These are phyloP conservation scores for Conchocele bisecta DNA, from an alignment of 2,888 invertebrate genomes.

Conservation along the genomic window DNA sequence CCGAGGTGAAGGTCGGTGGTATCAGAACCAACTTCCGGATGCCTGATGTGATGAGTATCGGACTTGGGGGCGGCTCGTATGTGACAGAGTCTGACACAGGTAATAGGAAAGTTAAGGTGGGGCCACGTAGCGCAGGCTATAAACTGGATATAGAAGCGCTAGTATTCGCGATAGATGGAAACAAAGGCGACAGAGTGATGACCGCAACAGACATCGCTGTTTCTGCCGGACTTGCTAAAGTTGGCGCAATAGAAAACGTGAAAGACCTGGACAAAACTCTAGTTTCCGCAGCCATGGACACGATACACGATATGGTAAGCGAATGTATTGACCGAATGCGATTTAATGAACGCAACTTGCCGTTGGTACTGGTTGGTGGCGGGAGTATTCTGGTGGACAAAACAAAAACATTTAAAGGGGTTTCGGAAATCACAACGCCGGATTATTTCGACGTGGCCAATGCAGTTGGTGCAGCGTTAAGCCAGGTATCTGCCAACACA, in stretches of 20 bases:
- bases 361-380: constrained; percentile 78
- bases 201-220: constrained; percentile 80
- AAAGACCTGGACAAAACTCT: constrained; percentile 49
- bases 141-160: constrained; percentile 68
- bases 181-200: constrained; percentile 34
- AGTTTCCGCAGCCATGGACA: constrained; percentile 55
- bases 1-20: constrained; percentile 73
- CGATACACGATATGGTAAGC: constrained; percentile 68
- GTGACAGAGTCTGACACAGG: too few relatives aligned
- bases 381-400: constrained; percentile 73
- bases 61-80: constrained; percentile 81
- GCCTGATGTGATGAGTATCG: constrained; percentile 79
- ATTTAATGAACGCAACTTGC: constrained; percentile 64
- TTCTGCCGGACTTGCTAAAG: constrained; percentile 64
- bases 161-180: constrained; percentile 61
- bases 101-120: constrained; percentile 63
- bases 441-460: constrained; percentile 77
- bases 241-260: constrained; percentile 63
- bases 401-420: constrained; percentile 53
- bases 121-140: constrained; percentile 79
- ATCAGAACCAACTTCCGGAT: constrained; percentile 79
- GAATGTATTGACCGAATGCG: constrained; percentile 74
- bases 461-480: constrained; percentile 80
- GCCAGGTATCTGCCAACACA: constrained; percentile 73
- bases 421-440: constrained; percentile 61